Conservation (phyloP, 64 coral and sea anemone genomes). For the Porites australiensis region DNA sequence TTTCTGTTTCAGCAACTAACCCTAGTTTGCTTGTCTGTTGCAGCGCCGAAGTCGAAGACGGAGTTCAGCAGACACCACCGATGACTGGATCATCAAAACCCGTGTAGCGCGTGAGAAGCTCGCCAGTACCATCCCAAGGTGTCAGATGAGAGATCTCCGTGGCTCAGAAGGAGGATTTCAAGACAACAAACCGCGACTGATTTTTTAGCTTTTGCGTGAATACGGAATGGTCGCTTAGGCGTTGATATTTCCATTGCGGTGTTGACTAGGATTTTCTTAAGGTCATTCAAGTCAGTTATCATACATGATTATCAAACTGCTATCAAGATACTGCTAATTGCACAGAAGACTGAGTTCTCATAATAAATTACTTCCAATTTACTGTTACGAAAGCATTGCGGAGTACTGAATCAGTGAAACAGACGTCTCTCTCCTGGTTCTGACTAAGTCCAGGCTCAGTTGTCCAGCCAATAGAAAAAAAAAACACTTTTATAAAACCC, state of each 20-base stretch:
- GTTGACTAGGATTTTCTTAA: neutral
- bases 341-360: slow-evolving; percentile 1
- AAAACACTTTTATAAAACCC: too few relatives aligned
- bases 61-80: slow-evolving; percentile 1
- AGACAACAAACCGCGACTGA: neutral
- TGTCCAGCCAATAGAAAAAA: too few relatives aligned
- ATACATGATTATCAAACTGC: neutral
- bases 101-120: neutral
- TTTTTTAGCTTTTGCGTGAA: neutral
- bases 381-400: neutral
- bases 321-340: neutral
- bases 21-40: neutral
- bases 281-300: neutral
- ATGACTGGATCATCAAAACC: neutral
- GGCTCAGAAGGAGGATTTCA: too few relatives aligned
- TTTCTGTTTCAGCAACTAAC: too few relatives aligned
- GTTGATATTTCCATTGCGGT: neutral
- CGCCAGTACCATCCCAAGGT: neutral
- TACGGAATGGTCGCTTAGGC: neutral
- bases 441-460: too few relatives aligned
- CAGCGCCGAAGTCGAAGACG: slow-evolving; percentile 25
- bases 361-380: neutral
- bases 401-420: neutral
- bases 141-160: neutral
- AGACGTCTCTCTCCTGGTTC: too few relatives aligned